Percentiles rank a stretch among this genome's conserved stretches.
phyloP scores from a whole-genome alignment of 2,113 vertebrate genomes.

The Elgaria multicarinata region DNA sequence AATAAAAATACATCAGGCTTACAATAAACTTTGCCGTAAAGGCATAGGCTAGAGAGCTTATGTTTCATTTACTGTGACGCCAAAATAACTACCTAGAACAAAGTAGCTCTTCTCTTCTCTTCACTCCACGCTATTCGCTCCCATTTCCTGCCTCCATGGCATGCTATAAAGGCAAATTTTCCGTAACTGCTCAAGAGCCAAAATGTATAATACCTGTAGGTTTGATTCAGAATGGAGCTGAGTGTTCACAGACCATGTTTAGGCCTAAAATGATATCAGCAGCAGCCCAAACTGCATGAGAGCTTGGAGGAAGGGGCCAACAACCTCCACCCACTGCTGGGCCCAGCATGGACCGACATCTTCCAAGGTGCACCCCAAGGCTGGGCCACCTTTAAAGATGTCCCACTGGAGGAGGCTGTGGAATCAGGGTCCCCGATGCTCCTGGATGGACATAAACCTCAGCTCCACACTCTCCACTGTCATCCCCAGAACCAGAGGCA shows the following conservation, averaged over 20 bases:
- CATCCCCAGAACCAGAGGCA: not conserved
- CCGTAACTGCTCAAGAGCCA: not conserved
- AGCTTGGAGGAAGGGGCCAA: not conserved
- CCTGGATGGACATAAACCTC: not conserved
- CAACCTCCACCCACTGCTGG: not conserved
- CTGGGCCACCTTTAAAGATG: not conserved
- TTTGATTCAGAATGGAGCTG: not conserved
- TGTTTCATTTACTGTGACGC: slow-evolving; percentile 24
- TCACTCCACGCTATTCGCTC: not conserved
- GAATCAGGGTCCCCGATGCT: not conserved
- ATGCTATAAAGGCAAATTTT: not conserved
- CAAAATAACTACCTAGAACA: not conserved
- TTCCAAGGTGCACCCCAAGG: not conserved
- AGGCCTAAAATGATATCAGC: no score
- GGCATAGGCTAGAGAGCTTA: not conserved
- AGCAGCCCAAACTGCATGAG: not conserved
- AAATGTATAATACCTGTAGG: no score
- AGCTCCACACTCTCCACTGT: not conserved
- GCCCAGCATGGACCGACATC: not conserved
- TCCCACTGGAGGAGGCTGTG: not conserved
- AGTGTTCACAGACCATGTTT: not conserved
- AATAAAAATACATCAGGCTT: slow-evolving; percentile 52
- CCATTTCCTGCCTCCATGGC: not conserved
- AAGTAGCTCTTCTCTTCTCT: not conserved
- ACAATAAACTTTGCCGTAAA: slow-evolving; percentile 49